These are phyloP conservation scores for Bellardia bayeri DNA, from an alignment of 2,888 invertebrate genomes.

Conservation along the genomic window DNA sequence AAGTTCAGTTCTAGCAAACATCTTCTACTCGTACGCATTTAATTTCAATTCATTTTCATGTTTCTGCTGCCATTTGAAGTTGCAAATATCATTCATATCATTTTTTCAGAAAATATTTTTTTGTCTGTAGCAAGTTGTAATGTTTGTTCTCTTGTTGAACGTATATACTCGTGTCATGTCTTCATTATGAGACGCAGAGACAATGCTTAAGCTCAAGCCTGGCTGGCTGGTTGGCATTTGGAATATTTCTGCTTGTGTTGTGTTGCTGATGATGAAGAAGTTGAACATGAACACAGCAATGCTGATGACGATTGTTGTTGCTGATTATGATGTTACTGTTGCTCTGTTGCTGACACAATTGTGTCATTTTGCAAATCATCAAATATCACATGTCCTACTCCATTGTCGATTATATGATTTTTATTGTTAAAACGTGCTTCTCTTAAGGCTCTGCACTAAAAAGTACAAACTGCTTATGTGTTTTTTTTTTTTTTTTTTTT, in stretches of 20 bases:
- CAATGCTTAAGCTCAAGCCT: not conserved
- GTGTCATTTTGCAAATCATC: conserved; percentile 70
- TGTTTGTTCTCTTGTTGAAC: conserved; percentile 16
- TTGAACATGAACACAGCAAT: conserved; percentile 2
- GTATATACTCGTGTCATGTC: not conserved
- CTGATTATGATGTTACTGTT: conserved; percentile 32
- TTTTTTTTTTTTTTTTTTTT: not conserved
- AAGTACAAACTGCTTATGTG: not conserved
- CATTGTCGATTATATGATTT: conserved; percentile 65
- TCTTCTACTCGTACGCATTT: not conserved
- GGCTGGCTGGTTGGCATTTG: not conserved
- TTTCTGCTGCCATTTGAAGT: conserved; percentile 31
- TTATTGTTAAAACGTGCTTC: conserved; percentile 65
- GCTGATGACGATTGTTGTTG: not conserved
- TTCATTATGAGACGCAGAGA: not conserved
- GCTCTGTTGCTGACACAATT: conserved; percentile 50
- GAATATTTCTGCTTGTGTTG: not conserved
- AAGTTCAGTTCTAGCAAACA: not conserved
- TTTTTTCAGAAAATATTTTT: not conserved
- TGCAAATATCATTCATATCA: conserved; percentile 8
- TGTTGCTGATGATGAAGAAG: conserved; percentile 13
- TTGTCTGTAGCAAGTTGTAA: not conserved
- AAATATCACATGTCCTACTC: conserved; percentile 65
- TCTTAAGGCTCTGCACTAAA: not conserved
- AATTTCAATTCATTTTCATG: conserved; percentile 44